A percentile compares a stretch with the other conserved stretches of the same genome.
Evolutionary conservation across 1,140 invertebrate genomes (phyloP).

Genomic region (Hylaeus volcanicus): DNA sequence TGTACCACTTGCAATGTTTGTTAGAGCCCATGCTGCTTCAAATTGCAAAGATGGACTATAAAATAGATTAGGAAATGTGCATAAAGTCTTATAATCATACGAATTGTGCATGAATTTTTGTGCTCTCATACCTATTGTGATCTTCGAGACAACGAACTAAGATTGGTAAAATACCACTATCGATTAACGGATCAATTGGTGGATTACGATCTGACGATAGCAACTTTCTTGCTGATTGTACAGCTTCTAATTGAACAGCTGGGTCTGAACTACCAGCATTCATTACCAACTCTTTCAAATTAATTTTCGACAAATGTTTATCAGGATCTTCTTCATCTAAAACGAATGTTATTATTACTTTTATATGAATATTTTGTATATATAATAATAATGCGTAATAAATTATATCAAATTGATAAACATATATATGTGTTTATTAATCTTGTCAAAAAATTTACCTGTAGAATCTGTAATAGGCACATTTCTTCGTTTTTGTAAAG

Average conservation of each 20-base stretch:
- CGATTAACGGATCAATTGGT: conserved; percentile 98
- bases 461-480: conserved; percentile 91
- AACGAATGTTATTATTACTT: conserved; percentile 20
- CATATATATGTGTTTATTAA: neutral
- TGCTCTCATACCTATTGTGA: conserved; percentile 85
- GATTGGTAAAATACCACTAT: conserved; percentile 95
- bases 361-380: neutral
- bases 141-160: conserved; percentile 94
- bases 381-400: too few species aligned
- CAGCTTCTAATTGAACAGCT: conserved; percentile 88
- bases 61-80: conserved; percentile 36
- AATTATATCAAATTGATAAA: too few species aligned
- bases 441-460: conserved; percentile 78
- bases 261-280: conserved; percentile 88
- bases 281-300: conserved; percentile 86
- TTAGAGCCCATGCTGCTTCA: conserved; percentile 99
- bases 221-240: conserved; percentile 94
- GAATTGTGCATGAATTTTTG: conserved; percentile 33
- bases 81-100: conserved; percentile 1
- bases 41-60: conserved; percentile 95
- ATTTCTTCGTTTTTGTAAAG: conserved; percentile 96
- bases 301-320: conserved; percentile 84
- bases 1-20: conserved; percentile 99
- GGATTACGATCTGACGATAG: conserved; percentile 98
- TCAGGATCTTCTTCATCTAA: conserved; percentile 88